Base-by-base conservation (phyloP, 2,888 invertebrate genomes). In the Callinectes sapidus region DNA sequence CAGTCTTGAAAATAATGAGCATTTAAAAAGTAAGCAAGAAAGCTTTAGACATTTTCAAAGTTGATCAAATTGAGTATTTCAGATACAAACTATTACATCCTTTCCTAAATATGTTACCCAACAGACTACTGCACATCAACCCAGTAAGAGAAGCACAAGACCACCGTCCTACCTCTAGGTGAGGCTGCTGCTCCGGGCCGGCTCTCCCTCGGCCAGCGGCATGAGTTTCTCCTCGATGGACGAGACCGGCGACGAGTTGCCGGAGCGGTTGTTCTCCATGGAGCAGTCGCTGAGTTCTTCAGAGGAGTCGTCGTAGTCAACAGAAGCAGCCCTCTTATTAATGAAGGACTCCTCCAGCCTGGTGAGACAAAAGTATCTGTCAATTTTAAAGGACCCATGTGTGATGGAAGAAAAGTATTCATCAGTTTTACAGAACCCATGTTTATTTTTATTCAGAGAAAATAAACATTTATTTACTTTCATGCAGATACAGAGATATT, bases 251-350 rank as follows among this genome's bases (percentile, higher is more conserved):
- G 92, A 89, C 32, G 94, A 87, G 32, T 91, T 77, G 66, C 87
- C 90, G 61, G 94, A 94, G 18, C 92, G 91, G 81, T 94, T 94
- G 86, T 94, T 94, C 42, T 94, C 92, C 94, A 94, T 94, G 55
- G 94, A 94, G 91, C 94, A 94, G 81, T 94, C 92, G 32, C 92
- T 92, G 35, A 94, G 90, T 71, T 92, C 81, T 71, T 94, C 94
- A 61, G 92, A 92, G 54, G 91, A 94, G 54, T 94, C 92, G 55
- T 94, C 92, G 81, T 90, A 94, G 81, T 91, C 94, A 71, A 92
- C 32, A n/a, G 90, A 90, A 23, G 94, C 91, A 6, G 85, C 23
- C 23, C 71, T 81, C 35, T 87, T 81, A 18, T 90, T 55, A n/a
- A 92, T 35, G 10, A 35, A 48, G 1, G 90, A 28, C 8, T 92